Conservation (phyloP, 1,140 invertebrate genomes). For the Drosophila willistoni region DNA sequence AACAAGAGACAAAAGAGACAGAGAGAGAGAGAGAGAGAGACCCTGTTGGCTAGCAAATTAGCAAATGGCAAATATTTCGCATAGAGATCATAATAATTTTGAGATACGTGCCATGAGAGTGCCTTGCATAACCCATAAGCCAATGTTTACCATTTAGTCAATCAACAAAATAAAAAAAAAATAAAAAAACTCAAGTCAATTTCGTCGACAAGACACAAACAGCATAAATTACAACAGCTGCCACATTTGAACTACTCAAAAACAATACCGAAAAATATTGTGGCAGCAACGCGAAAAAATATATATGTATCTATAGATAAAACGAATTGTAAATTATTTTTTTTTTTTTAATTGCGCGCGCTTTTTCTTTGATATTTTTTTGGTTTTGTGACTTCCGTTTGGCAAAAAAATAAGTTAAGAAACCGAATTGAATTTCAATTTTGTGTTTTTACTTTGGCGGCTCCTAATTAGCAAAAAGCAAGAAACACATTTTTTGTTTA, state of each 20-base stretch:
- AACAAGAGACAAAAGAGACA: slow-evolving; percentile 17
- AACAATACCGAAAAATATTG: not conserved
- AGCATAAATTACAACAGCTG: slow-evolving; percentile 21
- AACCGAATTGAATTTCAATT: slow-evolving; percentile 26
- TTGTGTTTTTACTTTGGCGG: slow-evolving; percentile 48
- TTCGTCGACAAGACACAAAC: slow-evolving; percentile 12
- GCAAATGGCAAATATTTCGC: slow-evolving; percentile 66
- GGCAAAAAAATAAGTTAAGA: not conserved
- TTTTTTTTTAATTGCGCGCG: slow-evolving; percentile 7
- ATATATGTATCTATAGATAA: not conserved
- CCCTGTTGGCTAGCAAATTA: slow-evolving; percentile 55
- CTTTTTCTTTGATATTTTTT: slow-evolving; percentile 11
- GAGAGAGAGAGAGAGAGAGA: slow-evolving; percentile 12
- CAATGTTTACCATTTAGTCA: slow-evolving; percentile 27
- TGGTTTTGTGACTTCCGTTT: slow-evolving; percentile 12
- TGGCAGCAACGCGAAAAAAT: slow-evolving; percentile 1
- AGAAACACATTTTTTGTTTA: slow-evolving; percentile 27
- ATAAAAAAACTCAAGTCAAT: slow-evolving; percentile 12
- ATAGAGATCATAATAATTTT: slow-evolving; percentile 77
- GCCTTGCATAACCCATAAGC: slow-evolving; percentile 49
- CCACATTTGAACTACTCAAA: slow-evolving; percentile 7
- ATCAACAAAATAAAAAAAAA: slow-evolving; percentile 18
- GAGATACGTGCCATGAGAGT: slow-evolving; percentile 48
- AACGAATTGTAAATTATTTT: slow-evolving; percentile 3
- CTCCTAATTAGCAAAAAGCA: slow-evolving; percentile 36